These are phyloP conservation scores for Eulemur albifrons DNA, from an alignment of 2,797 vertebrate genomes.

Conservation along the genomic window DNA sequence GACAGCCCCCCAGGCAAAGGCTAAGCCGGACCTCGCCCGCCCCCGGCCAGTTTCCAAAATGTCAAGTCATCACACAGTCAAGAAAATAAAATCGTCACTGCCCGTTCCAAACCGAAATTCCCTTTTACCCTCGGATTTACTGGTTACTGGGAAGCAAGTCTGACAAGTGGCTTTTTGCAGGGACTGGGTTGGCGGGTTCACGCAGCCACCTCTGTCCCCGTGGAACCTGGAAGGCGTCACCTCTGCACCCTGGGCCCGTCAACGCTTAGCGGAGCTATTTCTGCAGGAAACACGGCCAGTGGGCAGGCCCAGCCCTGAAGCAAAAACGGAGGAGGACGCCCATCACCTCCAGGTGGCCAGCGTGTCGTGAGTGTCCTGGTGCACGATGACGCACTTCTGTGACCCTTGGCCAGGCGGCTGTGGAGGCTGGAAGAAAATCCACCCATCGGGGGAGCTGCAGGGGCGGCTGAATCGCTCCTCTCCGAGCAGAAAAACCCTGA, in stretches of 20 bases:
- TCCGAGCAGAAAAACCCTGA: background rate
- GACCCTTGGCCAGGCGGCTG: constrained; percentile 79
- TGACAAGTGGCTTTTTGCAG: constrained; percentile 77
- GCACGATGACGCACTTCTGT: constrained; percentile 80
- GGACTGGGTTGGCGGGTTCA: constrained; percentile 73
- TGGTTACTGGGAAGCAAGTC: constrained; percentile 71
- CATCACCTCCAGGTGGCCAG: constrained; percentile 80
- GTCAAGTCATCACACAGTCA: background rate
- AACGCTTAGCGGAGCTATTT: constrained; percentile 80
- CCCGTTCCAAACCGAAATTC: constrained; percentile 52
- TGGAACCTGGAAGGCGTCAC: constrained; percentile 72
- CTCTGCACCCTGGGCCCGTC: background rate
- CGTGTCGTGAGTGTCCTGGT: constrained; percentile 78
- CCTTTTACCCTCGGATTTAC: constrained; percentile 58
- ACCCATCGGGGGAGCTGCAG: background rate
- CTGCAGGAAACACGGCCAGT: constrained; percentile 78
- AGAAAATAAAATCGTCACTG: background rate
- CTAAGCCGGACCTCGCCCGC: rapidly evolving
- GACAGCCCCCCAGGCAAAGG: no score
- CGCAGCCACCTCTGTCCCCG: constrained; percentile 76
- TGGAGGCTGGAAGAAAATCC: constrained; percentile 62
- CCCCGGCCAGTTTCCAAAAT: background rate
- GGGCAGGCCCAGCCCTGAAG: constrained; percentile 77
- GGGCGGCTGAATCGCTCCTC: background rate
- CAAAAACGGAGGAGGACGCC: constrained; percentile 79